phyloP scores from a whole-genome alignment of 2,113 vertebrate species.

The Hippocampus comes region DNA sequence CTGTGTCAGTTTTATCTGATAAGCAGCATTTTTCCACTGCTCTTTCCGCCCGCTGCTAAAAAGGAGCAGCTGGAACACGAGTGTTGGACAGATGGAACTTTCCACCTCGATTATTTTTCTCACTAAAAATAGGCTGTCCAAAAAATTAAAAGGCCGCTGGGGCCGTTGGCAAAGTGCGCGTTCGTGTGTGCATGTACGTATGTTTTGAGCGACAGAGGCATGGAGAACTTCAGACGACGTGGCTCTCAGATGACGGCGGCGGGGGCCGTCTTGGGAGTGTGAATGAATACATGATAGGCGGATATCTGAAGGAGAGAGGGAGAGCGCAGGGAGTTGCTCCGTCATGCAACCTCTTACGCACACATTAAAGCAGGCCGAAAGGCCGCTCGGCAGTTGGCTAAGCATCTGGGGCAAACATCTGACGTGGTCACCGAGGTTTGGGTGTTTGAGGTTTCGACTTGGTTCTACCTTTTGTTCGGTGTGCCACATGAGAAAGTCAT shows the following conservation, averaged over 20 bases:
- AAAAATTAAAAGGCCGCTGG: constrained; percentile 78
- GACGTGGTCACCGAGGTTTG: constrained; percentile 43
- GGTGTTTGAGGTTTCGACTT: constrained; percentile 34
- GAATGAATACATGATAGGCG: constrained; percentile 70
- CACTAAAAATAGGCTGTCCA: constrained; percentile 75
- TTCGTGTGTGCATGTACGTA: constrained; percentile 29
- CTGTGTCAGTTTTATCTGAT: constrained; percentile 38
- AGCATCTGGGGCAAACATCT: constrained; percentile 59
- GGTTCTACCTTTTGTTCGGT: constrained; percentile 44
- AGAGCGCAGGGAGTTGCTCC: constrained; percentile 14
- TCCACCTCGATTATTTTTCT: constrained; percentile 79
- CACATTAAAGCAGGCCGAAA: constrained; percentile 51
- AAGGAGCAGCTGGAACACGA: constrained; percentile 79
- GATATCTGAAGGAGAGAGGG: constrained; percentile 58
- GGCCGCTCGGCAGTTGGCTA: constrained; percentile 40
- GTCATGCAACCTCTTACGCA: constrained; percentile 58
- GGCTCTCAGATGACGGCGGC: constrained; percentile 54
- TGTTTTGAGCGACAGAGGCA: constrained; percentile 50
- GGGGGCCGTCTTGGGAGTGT: constrained; percentile 44
- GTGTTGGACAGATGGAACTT: constrained; percentile 79
- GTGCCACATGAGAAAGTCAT: constrained; percentile 22
- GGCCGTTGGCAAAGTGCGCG: constrained; percentile 65
- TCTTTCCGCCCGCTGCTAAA: constrained; percentile 57
- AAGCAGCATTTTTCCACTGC: constrained; percentile 27
- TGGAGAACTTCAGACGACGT: constrained; percentile 43